Evolutionary conservation across 2,888 invertebrate genomes (phyloP), one percentile per base, ranked within the genome.

Genomic region (Cosmopolites sordidus): DNA sequence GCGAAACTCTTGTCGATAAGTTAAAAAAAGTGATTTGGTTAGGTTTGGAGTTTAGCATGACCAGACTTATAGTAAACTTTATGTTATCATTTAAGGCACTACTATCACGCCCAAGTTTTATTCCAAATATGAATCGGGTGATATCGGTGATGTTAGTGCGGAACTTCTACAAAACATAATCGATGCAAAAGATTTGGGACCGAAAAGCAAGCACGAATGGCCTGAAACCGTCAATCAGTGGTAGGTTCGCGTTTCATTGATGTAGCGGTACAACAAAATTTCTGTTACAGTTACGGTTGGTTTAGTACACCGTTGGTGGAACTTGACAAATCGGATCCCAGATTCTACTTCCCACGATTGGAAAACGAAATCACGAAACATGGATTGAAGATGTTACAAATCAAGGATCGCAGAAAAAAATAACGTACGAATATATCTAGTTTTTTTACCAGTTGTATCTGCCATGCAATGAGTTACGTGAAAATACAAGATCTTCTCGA

Each of bases 61-160:
- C n/a, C n/a, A n/a, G n/a, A n/a, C n/a, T n/a, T n/a, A n/a, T n/a
- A n/a, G n/a, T n/a, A n/a, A n/a, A n/a, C n/a, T n/a, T n/a, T n/a
- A n/a, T n/a, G n/a, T n/a, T n/a, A n/a, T n/a, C n/a, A n/a, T 63
- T 63, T 50, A 49, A 70, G 70, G 62, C 46, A 60, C 66, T 3
- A 56, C 57, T 15, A 52, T 70, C n/a, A 67, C 72, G 3, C 60
- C 65, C 8, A 73, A 73, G 60, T 72, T 73, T 59, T 73, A 73
- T 58, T 67, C 71, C 6, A 68, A 63, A 58, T 63, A 69, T 58
- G 71, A 73, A 47, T 59, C 55, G 0, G 61, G 62, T 51, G 61
- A 63, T 52, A 54, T 62, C 11, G 62, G 60, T 5, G 57, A 63
- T 17, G 66, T 65, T 1, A 62, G 69, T 52, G 61, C 61, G 3